phyloP scores from a whole-genome alignment of 2,888 invertebrate genomes.

The Bombyx huttoni region DNA sequence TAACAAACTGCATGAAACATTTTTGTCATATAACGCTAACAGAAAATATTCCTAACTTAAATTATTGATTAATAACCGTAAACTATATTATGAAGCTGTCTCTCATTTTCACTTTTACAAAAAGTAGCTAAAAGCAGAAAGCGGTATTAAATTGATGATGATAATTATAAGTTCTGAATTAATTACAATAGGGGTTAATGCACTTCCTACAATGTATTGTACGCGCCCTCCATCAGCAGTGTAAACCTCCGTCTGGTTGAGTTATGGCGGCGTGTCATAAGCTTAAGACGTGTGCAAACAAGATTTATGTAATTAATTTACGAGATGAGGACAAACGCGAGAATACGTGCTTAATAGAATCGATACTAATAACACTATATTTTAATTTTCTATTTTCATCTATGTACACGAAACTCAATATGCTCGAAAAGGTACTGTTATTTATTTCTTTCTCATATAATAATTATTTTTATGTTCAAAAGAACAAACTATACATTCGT shows the following conservation, averaged over 20 bases:
- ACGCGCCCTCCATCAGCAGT: constrained; percentile 62
- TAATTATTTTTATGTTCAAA: too few species aligned
- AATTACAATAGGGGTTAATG: constrained; percentile 8
- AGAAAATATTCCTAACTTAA: too few species aligned
- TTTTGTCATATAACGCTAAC: too few species aligned
- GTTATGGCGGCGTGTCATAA: constrained; percentile 66
- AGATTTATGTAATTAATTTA: constrained; percentile 73
- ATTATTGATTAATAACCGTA: too few species aligned
- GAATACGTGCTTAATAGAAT: constrained; percentile 47
- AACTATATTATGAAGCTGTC: too few species aligned
- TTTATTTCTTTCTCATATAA: too few species aligned
- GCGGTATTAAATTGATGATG: not conserved
- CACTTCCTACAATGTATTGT: constrained; percentile 21
- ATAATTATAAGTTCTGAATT: not conserved
- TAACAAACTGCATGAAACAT: too few species aligned
- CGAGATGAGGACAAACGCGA: constrained; percentile 62
- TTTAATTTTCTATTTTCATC: not conserved
- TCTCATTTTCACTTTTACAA: too few species aligned
- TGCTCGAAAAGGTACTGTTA: not conserved
- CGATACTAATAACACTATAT: constrained; percentile 21
- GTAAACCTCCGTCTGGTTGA: constrained; percentile 58
- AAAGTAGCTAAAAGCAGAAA: not conserved
- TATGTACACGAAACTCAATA: not conserved
- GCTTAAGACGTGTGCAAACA: constrained; percentile 71
- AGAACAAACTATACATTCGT: too few species aligned